Evolutionary conservation across 2,888 invertebrate genomes (phyloP), one percentile per base, ranked within the genome.

Genomic region (Apotomis betuletana): DNA sequence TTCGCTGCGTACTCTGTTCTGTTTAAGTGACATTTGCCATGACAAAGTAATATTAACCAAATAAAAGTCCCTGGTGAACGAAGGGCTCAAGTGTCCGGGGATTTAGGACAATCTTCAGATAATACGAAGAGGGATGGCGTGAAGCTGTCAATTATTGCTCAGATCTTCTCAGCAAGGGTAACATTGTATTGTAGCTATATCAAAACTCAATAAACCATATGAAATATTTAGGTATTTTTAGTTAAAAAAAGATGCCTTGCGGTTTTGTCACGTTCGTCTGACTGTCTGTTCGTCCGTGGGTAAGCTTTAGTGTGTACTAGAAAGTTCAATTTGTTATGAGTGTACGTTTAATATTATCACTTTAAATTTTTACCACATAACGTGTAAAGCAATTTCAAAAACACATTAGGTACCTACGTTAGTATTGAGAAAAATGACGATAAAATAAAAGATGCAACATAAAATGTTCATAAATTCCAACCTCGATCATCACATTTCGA

Each of bases 21-120:
- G 27, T 27, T 27, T 59, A 67, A 63, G 62, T 68, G 72, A 63
- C 72, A 68, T 38, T 68, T 54, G 62, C 57, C 15, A 58, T 46
- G 49, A 58, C 41, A 57, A 69, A 49, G 62, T 67, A 44, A 63
- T 62, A 49, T 55, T 67, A 46, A 61, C 61, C 49, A 27, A 52
- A 52, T 65, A 38, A 52, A 61, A 36, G 38, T 60, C 65, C 54
- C 52, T 49, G 12, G 38, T 46, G 65, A 15, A 46, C 5, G 36
- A 46, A 65, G 46, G 27, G 57, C n/a, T 65, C n/a, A 12, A 46
- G 55, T 55, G 55, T 46, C 65, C 44, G 46, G 65, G 65, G 65
- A 65, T 27, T 46, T 55, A 36, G 12, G 27, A 41, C 9, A 54
- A 44, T 64, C 44, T 64, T 15, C 38, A 52, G 64, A 54, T 54